Percentiles rank a stretch among this genome's conserved stretches.
Evolutionary conservation across 1,140 invertebrate species (phyloP).

Genomic region (Pomphorhynchus laevis): DNA sequence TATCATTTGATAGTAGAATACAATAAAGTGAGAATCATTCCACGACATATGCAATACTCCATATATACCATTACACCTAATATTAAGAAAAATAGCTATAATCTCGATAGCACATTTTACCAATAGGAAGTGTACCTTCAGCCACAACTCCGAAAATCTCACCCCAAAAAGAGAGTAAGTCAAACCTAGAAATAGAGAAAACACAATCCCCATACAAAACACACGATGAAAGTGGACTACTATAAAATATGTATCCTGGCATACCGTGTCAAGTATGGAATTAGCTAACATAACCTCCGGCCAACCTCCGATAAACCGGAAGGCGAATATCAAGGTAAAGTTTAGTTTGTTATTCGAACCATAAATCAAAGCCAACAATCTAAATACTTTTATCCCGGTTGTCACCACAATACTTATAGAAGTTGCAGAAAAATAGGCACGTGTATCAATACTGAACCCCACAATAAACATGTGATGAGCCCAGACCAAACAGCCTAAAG

Average conservation of each 20-base stretch:
- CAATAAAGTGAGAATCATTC: no score
- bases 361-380: slow-evolving; percentile 18
- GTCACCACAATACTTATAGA: slow-evolving; percentile 30
- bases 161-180: no score
- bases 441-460: slow-evolving; percentile 33
- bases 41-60: no score
- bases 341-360: no score
- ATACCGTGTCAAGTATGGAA: slow-evolving; percentile 30
- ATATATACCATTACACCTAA: no score
- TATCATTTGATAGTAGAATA: no score
- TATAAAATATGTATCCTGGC: slow-evolving; percentile 38
- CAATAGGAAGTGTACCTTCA: no score
- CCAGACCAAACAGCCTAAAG: slow-evolving; percentile 19
- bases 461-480: slow-evolving; percentile 24
- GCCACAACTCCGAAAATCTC: no score
- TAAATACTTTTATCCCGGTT: slow-evolving; percentile 29
- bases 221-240: slow-evolving; percentile 35
- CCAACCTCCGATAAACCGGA: slow-evolving; percentile 29
- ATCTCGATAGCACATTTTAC: no score
- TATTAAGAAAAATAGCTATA: no score
- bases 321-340: no score
- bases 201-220: slow-evolving; percentile 24
- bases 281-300: slow-evolving; percentile 28
- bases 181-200: slow-evolving; percentile 29
- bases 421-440: slow-evolving; percentile 33